Evolutionary conservation across 2,113 vertebrate species (phyloP), one percentile per base, ranked within the genome.

Genomic region (Perognathus longimembris): DNA sequence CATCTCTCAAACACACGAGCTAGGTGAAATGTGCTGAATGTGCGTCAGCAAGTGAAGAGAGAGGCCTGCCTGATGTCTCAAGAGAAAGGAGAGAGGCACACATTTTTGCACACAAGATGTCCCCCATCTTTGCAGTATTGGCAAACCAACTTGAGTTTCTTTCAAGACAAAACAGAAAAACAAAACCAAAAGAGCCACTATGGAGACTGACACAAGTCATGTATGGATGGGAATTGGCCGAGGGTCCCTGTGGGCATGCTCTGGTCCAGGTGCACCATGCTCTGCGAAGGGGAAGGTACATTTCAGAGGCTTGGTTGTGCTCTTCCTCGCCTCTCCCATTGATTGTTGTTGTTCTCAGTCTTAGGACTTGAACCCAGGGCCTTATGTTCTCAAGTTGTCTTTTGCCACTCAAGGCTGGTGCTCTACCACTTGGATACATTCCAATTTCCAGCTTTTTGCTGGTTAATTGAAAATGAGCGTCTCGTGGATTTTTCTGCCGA

Each of bases 11-110:
- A 18, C 26, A 5, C 45, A 30, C 17, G 75, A 67, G 6, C 50
- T 85, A 26, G 32, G 42, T 28, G 73, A 54, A 71, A 14, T 1
- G 9, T 32, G 61, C 76, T 15, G n/a, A 94, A 80, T 80, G 34
- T 75, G 11, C 36, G 30, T 42, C 36, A 28, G 45, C 45, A 12
- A 67, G 3, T 0, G 18, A 54, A 73, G 66, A 54, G 61, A 79
- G 75, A 85, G 75, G 70, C 81, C 11, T 45, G 38, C 92, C 81
- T 79, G 77, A 88, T 70, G 90, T 92, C 76, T 90, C 66, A 89
- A 81, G 75, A 93, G 82, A 95, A 88, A 93, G 40, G 78, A 93
- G 64, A 91, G 89, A 80, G 63, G 40, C 66, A 64, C 89, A 69
- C 38, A 74, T 45, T 2, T 20, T 15, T 14, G 5, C 32, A 3